These are phyloP conservation scores for Halocynthia aurantium DNA, from an alignment of 23 tunicate genomes.

Conservation along the genomic window DNA sequence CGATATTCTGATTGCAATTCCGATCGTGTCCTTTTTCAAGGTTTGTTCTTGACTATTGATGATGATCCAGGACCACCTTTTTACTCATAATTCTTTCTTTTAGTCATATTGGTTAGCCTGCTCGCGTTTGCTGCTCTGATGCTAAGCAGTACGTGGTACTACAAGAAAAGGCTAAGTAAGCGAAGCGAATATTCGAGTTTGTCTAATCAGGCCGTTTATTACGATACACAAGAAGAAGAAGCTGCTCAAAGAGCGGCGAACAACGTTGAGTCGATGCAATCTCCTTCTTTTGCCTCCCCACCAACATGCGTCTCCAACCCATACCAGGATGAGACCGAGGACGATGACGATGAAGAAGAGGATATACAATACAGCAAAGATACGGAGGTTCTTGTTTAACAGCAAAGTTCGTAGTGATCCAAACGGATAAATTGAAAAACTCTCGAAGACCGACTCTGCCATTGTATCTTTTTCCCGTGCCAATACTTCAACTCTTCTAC, in stretches of 20 bases:
- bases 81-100: neutral
- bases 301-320: neutral
- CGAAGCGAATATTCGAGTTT: neutral
- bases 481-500: too few species aligned
- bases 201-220: neutral
- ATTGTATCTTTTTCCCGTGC: too few species aligned
- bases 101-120: neutral
- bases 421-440: too few species aligned
- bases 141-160: neutral
- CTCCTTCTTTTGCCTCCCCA: constrained; percentile 1
- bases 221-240: neutral
- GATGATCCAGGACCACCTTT: neutral
- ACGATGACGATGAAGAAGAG: neutral
- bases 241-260: neutral
- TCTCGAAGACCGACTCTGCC: too few species aligned
- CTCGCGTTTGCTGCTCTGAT: neutral
- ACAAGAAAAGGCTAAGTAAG: neutral
- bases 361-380: constrained; percentile 2
- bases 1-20: too few species aligned
- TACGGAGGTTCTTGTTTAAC: neutral
- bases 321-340: neutral
- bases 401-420: too few species aligned
- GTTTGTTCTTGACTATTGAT: too few species aligned
- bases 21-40: too few species aligned
- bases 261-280: neutral